Evolutionary conservation across 2,888 invertebrate species (phyloP), one percentile per base, ranked within the genome.

Genomic region (Tenthredo notha): DNA sequence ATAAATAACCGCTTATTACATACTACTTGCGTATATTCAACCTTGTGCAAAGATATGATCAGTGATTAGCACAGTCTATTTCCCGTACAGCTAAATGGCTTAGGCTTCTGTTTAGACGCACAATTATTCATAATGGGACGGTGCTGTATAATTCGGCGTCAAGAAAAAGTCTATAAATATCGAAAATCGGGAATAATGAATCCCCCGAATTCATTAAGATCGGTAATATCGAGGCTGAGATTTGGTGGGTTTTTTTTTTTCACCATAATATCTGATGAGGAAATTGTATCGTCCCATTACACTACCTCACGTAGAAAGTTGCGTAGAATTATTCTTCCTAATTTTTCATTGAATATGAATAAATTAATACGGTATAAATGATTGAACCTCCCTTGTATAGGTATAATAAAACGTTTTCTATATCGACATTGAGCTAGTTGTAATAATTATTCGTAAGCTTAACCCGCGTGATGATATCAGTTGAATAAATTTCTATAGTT

Each of bases 21-120:
- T 70, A 54, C 29, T 70, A 40, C 70, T 18, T 72, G n/a, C 40
- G 70, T 72, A 37, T 37, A n/a, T 54, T 47, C 47, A 47, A 47
- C 47, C 61, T 61, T 25, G 12, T 25, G 61, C 61, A 33, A 67
- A 67, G 67, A 74, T 40, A 74, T 74, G 12, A 9, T 74, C 43
- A 43, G 21, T 15, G 40, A n/a, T 43, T 74, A 74, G 21, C 43
- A 43, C 74, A 47, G 21, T 43, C 25, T 74, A 47, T 43, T 29
- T 4, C 21, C 21, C n/a, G 29, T 70, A 33, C 21, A 25, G 9
- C 7, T 10, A 9, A 15, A 33, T 4, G 25, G 18, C 33, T 33
- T 3, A 33, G 15, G 18, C 67, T 33, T 29, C 33, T 29, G 25
- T 33, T 33, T 1, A 67, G 33, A 67, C 67, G 67, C 67, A 18